Percentiles rank a stretch among this genome's conserved stretches.
phyloP scores from a whole-genome alignment of 2,888 invertebrate species.

The Muscina levida region DNA sequence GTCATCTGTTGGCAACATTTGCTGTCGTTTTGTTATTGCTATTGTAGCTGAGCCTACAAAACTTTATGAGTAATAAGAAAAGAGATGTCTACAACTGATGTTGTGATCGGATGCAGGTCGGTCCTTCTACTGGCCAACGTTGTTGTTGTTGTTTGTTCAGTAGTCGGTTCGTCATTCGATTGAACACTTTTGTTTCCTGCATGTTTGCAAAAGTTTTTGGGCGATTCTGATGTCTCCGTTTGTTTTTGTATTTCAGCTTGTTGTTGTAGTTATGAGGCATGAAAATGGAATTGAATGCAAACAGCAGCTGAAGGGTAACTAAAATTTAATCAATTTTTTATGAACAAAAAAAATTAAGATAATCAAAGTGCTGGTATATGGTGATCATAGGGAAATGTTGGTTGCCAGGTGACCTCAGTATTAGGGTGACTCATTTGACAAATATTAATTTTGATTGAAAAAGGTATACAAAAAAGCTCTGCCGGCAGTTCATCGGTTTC shows the following conservation, averaged over 20 bases:
- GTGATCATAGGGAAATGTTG: too few relatives aligned
- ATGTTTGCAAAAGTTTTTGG: slow-evolving; percentile 49
- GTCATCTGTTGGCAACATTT: slow-evolving; percentile 18
- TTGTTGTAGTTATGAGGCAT: slow-evolving; percentile 14
- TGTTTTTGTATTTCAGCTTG: neutral
- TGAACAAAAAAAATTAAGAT: too few relatives aligned
- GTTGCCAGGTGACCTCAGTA: too few relatives aligned
- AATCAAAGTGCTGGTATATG: too few relatives aligned
- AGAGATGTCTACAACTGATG: slow-evolving; percentile 58
- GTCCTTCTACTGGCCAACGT: slow-evolving; percentile 30
- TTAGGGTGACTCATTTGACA: too few relatives aligned
- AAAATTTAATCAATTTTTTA: slow-evolving; percentile 41
- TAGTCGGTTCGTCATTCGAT: slow-evolving; percentile 24
- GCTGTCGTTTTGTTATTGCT: slow-evolving; percentile 43
- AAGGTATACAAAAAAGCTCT: too few relatives aligned
- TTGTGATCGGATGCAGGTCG: slow-evolving; percentile 15
- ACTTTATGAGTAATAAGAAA: slow-evolving; percentile 61
- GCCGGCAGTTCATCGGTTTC: too few relatives aligned
- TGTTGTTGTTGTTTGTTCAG: slow-evolving; percentile 30
- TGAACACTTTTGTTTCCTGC: slow-evolving; percentile 36
- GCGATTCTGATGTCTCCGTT: slow-evolving; percentile 16
- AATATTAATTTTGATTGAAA: too few relatives aligned
- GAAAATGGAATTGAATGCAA: slow-evolving; percentile 34
- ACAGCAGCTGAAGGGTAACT: slow-evolving; percentile 49
- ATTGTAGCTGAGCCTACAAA: slow-evolving; percentile 55